These are phyloP conservation scores for Acleris sparsana DNA, from an alignment of 2,888 invertebrate species.

Conservation along the genomic window DNA sequence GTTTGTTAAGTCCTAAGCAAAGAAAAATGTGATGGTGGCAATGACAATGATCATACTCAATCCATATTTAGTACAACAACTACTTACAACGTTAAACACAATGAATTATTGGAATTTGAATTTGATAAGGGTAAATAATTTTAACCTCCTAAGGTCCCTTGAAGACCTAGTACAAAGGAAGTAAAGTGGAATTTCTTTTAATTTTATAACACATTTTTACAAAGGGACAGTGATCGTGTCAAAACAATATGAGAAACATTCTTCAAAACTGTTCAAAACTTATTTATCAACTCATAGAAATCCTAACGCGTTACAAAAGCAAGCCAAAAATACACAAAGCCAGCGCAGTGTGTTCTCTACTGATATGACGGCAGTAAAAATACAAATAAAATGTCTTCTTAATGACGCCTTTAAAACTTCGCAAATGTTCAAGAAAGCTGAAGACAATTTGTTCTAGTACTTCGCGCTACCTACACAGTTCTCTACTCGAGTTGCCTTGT, in stretches of 20 bases:
- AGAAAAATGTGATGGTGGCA: too few relatives aligned
- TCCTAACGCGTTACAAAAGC: too few relatives aligned
- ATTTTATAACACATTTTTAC: too few relatives aligned
- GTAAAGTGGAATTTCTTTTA: too few relatives aligned
- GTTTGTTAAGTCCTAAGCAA: too few relatives aligned
- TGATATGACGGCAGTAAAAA: conserved; percentile 32
- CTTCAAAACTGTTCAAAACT: neutral
- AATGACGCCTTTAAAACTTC: conserved; percentile 33
- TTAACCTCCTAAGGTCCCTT: too few relatives aligned
- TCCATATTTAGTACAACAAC: too few relatives aligned
- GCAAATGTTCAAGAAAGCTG: conserved; percentile 28
- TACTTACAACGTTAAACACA: too few relatives aligned
- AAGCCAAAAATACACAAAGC: conserved; percentile 26
- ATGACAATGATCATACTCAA: neutral
- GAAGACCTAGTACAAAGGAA: too few relatives aligned
- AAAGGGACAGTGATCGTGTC: neutral
- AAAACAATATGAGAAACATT: neutral
- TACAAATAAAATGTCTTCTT: conserved; percentile 31
- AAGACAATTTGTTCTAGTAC: conserved; percentile 33
- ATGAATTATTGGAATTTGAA: too few relatives aligned
- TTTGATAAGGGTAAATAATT: too few relatives aligned
- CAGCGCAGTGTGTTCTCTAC: conserved; percentile 25
- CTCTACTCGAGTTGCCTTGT: conserved; percentile 22
- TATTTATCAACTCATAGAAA: too few relatives aligned
- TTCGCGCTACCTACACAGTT: conserved; percentile 32